Evolutionary conservation across 2,113 vertebrate species (phyloP).

Genomic region (Promerops cafer): DNA sequence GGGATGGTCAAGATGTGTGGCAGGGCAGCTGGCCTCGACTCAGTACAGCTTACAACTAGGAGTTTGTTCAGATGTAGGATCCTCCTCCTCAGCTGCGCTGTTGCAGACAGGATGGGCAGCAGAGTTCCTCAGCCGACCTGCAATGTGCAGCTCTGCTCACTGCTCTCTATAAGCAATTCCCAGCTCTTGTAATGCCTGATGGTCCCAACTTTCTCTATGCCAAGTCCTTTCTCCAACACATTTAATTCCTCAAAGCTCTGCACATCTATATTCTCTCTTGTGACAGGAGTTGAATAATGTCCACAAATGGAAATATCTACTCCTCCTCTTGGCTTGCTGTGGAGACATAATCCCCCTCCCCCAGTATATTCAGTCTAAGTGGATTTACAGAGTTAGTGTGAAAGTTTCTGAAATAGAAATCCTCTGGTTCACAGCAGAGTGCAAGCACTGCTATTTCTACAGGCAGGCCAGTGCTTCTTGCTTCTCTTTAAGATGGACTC

Average conservation of each 20-base stretch:
- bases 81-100: neutral
- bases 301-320: constrained; percentile 16
- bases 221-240: neutral
- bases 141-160: neutral
- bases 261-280: constrained; percentile 16
- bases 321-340: constrained; percentile 27
- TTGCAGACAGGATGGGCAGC: neutral
- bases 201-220: neutral
- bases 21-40: neutral
- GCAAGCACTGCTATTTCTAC: neutral
- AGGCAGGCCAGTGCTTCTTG: neutral
- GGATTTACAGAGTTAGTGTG: constrained; percentile 28
- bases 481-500: neutral
- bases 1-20: neutral
- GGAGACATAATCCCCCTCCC: neutral
- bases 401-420: neutral
- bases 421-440: neutral
- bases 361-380: neutral
- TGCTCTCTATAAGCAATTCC: neutral
- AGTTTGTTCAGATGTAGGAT: neutral
- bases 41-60: neutral
- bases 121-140: neutral
- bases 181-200: neutral
- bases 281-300: constrained; percentile 26
- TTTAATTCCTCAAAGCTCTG: constrained; percentile 2